A percentile compares a stretch with the other conserved stretches of the same genome.
Evolutionary conservation across 2,113 vertebrate species (phyloP).

Genomic region (Chaetorhynchus papuensis): DNA sequence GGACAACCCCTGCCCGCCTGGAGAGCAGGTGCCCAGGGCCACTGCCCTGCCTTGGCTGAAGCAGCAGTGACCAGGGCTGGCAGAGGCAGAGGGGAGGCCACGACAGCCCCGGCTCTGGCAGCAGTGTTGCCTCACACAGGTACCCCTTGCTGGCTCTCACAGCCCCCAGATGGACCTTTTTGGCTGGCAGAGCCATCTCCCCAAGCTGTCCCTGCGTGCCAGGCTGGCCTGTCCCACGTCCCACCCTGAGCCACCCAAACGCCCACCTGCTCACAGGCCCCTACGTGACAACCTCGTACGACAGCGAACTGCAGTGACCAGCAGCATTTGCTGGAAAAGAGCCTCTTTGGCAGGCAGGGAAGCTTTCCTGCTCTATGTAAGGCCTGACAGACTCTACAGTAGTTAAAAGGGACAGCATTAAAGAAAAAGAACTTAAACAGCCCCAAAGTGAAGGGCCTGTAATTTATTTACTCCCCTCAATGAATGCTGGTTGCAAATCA

Average conservation of each 20-base stretch:
- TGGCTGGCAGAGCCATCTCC: not conserved
- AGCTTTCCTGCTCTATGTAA: not conserved
- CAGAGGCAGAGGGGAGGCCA: not conserved
- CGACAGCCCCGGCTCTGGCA: not conserved
- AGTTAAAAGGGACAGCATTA: slow-evolving; percentile 29
- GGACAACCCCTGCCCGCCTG: fast-evolving
- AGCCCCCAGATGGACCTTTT: not conserved
- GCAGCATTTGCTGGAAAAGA: not conserved
- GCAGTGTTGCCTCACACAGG: fast-evolving
- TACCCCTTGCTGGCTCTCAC: not conserved
- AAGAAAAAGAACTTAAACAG: slow-evolving; percentile 57
- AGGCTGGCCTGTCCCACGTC: fast-evolving
- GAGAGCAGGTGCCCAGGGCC: fast-evolving
- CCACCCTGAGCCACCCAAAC: fast-evolving
- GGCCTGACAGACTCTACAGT: slow-evolving; percentile 29
- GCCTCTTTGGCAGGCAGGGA: not conserved
- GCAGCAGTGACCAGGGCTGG: fast-evolving
- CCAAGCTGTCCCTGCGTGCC: fast-evolving
- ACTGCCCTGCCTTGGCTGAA: fast-evolving
- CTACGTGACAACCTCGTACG: fast-evolving
- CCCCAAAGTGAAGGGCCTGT: slow-evolving; percentile 41
- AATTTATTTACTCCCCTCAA: slow-evolving; percentile 65
- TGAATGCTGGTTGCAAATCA: slow-evolving; percentile 70
- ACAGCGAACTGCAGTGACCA: not conserved
- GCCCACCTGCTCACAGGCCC: fast-evolving